These are phyloP conservation scores for Drosophila neotestacea DNA, from an alignment of 2,888 invertebrate genomes.

Conservation along the genomic window DNA sequence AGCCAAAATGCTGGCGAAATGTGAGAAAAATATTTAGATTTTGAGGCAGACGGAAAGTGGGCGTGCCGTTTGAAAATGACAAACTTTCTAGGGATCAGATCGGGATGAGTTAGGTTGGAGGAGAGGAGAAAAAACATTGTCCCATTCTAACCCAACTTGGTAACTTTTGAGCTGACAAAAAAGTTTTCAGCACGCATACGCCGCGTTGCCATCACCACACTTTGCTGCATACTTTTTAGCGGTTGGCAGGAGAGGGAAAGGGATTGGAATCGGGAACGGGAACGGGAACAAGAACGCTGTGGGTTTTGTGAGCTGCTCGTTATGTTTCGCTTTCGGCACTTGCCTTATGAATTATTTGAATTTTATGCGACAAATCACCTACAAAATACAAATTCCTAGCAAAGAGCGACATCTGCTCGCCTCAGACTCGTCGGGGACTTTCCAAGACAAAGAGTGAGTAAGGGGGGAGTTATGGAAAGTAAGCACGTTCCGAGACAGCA, in stretches of 20 bases:
- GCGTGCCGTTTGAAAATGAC: slow-evolving; percentile 56
- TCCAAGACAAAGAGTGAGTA: neutral
- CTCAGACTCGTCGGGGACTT: slow-evolving; percentile 14
- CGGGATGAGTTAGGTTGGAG: neutral
- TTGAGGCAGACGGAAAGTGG: slow-evolving; percentile 6
- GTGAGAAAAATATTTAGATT: slow-evolving; percentile 64
- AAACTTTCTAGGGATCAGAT: slow-evolving; percentile 50
- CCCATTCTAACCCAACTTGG: slow-evolving; percentile 34
- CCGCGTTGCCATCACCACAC: slow-evolving; percentile 63
- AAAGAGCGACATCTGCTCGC: slow-evolving; percentile 39
- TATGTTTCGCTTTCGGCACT: slow-evolving; percentile 64
- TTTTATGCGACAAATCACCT: slow-evolving; percentile 81
- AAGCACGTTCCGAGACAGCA: slow-evolving; percentile 62
- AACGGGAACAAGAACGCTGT: slow-evolving; percentile 11
- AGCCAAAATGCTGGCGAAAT: slow-evolving; percentile 62
- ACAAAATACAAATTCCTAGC: slow-evolving; percentile 78
- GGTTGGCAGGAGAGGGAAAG: slow-evolving; percentile 43
- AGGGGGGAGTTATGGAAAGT: slow-evolving; percentile 44
- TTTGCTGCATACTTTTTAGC: slow-evolving; percentile 76
- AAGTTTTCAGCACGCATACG: slow-evolving; percentile 77
- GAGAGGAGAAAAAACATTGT: slow-evolving; percentile 10
- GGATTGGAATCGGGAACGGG: neutral
- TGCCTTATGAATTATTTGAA: slow-evolving; percentile 79
- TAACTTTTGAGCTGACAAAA: slow-evolving; percentile 74
- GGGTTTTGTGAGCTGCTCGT: slow-evolving; percentile 62